Conservation (phyloP, 2,888 invertebrate genomes). For the Rhagonycha fulva region DNA sequence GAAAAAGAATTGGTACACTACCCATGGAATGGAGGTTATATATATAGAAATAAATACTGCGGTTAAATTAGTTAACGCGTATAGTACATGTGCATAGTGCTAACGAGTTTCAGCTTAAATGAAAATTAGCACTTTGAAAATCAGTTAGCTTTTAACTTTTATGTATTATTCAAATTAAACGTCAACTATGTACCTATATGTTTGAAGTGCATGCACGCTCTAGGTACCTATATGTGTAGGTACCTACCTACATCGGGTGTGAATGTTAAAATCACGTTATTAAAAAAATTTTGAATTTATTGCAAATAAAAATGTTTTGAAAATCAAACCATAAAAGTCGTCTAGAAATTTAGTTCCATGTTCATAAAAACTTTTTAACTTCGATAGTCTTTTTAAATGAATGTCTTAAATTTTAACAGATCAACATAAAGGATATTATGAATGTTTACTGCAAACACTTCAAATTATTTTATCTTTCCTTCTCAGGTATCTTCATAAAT, state of each 20-base stretch:
- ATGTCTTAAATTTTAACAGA: not conserved
- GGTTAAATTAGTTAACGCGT: not conserved
- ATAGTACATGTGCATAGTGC: not conserved
- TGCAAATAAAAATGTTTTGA: not conserved
- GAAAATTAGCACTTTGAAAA: not conserved
- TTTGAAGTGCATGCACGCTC: not conserved
- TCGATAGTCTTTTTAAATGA: not conserved
- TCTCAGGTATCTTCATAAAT: not conserved
- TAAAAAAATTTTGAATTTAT: not conserved
- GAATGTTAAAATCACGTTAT: not conserved
- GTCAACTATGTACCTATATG: not conserved
- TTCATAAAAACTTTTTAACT: not conserved
- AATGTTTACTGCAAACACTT: not conserved
- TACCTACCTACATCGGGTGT: not conserved
- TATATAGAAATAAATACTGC: too few species aligned
- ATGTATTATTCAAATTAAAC: not conserved
- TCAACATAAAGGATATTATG: not conserved
- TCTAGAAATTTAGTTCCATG: not conserved
- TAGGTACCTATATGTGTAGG: not conserved
- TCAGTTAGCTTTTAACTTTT: not conserved
- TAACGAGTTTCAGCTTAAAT: not conserved
- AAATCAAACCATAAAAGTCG: not conserved
- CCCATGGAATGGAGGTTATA: not conserved
- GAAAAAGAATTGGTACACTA: not conserved
- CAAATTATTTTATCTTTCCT: not conserved